Percentiles rank a stretch among this genome's conserved stretches.
Conservation (phyloP, 2,888 invertebrate genomes). For the Caenorhabditis sp. region DNA sequence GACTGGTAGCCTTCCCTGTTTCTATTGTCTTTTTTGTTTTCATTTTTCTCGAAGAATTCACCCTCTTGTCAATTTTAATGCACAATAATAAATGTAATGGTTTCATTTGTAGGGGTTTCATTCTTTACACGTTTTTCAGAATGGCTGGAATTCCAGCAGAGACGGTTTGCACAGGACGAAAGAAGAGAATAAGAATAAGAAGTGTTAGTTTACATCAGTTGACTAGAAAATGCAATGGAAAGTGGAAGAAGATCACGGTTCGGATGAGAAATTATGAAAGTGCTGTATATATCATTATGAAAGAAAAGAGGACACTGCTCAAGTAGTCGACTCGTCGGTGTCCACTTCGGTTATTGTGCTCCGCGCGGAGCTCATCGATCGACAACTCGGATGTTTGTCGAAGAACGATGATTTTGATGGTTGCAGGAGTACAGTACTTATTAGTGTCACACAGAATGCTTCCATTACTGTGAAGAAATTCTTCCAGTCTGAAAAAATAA, state of each 20-base stretch:
- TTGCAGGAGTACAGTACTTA: constrained; percentile 79
- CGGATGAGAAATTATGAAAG: constrained; percentile 1
- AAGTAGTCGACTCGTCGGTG: constrained; percentile 66
- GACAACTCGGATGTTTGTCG: constrained; percentile 76
- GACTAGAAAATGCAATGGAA: constrained; percentile 62
- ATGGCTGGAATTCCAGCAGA: constrained; percentile 30
- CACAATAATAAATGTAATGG: constrained; percentile 23
- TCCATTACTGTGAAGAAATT: constrained; percentile 80
- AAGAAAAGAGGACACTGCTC: not conserved
- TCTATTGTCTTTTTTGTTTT: constrained; percentile 17
- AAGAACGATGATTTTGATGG: constrained; percentile 77
- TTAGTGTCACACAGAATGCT: constrained; percentile 80
- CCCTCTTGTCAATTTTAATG: constrained; percentile 13
- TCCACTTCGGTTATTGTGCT: constrained; percentile 64
- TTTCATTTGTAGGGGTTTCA: constrained; percentile 24
- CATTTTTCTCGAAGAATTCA: constrained; percentile 7
- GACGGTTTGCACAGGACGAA: constrained; percentile 36
- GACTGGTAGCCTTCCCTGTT: constrained; percentile 40
- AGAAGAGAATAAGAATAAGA: constrained; percentile 4
- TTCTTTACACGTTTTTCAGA: constrained; percentile 42
- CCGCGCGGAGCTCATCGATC: constrained; percentile 69
- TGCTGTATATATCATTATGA: not conserved
- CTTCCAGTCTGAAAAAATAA: constrained; percentile 79
- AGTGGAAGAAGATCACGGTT: constrained; percentile 30
- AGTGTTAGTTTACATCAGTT: constrained; percentile 35